Evolutionary conservation across 2,797 vertebrate genomes (phyloP).

Genomic region (Tiaroga cobitis): DNA sequence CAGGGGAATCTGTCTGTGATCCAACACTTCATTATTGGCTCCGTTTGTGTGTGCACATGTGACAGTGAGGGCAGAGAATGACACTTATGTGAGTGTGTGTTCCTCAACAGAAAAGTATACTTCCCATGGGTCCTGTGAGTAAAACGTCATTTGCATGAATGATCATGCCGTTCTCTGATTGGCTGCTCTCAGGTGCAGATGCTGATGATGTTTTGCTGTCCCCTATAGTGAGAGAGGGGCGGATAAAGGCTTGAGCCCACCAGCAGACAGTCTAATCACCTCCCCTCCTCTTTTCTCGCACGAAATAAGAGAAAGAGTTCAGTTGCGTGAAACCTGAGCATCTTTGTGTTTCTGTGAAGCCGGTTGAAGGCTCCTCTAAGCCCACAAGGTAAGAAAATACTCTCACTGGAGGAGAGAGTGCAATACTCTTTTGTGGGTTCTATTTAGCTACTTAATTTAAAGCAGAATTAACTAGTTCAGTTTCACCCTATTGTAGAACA

Average conservation of each 20-base stretch:
- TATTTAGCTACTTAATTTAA: not conserved
- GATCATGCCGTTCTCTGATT: conserved; percentile 31
- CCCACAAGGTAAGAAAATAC: conserved; percentile 47
- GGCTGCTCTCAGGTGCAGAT: conserved; percentile 42
- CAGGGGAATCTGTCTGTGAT: conserved; percentile 36
- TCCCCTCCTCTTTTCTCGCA: conserved; percentile 55
- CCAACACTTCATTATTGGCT: conserved; percentile 33
- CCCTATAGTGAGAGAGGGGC: conserved; percentile 15
- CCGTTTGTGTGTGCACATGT: not conserved
- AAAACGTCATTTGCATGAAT: conserved; percentile 22
- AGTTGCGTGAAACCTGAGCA: conserved; percentile 43
- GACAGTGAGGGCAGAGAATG: conserved; percentile 1
- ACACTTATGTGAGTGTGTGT: conserved; percentile 1
- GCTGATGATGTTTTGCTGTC: conserved; percentile 52
- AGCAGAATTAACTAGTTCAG: not conserved
- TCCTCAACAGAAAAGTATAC: not conserved
- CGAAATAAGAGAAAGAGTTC: conserved; percentile 62
- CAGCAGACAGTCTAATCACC: conserved; percentile 40
- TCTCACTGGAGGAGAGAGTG: conserved; percentile 11
- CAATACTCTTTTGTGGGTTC: conserved; percentile 1
- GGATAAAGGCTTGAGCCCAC: conserved; percentile 36
- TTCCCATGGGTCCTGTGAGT: conserved; percentile 11
- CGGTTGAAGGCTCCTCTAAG: conserved; percentile 1
- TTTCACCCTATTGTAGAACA: not conserved
- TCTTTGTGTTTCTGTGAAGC: conserved; percentile 21